phyloP scores from a whole-genome alignment of 2,797 vertebrate genomes.

The Amblyopsis hoosieri region DNA sequence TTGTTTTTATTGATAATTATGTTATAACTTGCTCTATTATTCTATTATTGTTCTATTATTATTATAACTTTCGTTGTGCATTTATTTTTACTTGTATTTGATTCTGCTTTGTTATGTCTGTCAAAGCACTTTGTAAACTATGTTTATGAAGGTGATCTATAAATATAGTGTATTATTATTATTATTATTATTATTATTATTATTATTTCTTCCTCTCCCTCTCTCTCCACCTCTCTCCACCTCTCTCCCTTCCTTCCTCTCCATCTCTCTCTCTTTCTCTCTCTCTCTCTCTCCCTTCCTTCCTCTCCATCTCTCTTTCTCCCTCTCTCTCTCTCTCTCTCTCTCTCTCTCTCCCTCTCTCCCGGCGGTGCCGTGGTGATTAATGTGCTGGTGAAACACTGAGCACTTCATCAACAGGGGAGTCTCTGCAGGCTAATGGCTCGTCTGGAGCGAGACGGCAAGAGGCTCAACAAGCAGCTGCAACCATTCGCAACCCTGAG shows the following conservation, averaged over 20 bases:
- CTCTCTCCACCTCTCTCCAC: conserved; percentile 10
- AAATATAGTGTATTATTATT: no score
- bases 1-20: no score
- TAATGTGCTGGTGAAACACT: conserved; percentile 61
- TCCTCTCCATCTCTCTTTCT: conserved; percentile 6
- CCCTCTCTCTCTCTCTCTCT: conserved; percentile 4
- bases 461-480: conserved; percentile 41
- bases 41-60: no score
- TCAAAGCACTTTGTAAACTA: no score
- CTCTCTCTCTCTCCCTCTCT: conserved; percentile 13
- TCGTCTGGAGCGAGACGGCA: conserved; percentile 61
- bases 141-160: no score
- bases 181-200: no score
- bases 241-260: not conserved
- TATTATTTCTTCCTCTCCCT: conserved; percentile 45
- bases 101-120: no score
- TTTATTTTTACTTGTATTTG: no score
- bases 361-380: conserved; percentile 55
- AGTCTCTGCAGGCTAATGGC: conserved; percentile 58
- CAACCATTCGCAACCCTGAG: not conserved
- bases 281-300: conserved; percentile 5
- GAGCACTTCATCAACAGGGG: conserved; percentile 63
- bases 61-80: no score
- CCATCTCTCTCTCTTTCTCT: not conserved
- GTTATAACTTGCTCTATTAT: no score